These are phyloP conservation scores for Periplaneta americana DNA, from an alignment of 1,140 invertebrate species.

Conservation along the genomic window DNA sequence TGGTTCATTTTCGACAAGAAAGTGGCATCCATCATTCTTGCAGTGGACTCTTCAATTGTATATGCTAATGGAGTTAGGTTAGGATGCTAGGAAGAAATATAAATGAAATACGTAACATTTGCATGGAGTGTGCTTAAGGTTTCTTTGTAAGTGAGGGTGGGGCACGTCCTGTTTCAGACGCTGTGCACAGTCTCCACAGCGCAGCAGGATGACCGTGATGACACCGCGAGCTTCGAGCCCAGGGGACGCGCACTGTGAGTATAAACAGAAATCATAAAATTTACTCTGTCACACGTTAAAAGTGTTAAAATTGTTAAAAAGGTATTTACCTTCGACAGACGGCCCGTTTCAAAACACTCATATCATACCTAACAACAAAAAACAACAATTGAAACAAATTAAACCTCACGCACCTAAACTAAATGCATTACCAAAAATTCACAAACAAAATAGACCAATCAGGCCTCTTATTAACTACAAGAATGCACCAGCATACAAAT, in stretches of 20 bases:
- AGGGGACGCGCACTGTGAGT: conserved; percentile 16
- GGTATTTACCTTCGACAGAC: too few species aligned
- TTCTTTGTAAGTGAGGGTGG: conserved; percentile 13
- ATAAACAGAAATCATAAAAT: background rate
- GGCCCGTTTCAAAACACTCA: too few species aligned
- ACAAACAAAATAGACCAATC: too few species aligned
- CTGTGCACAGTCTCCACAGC: conserved; percentile 27
- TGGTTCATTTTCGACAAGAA: background rate
- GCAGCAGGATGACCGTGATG: conserved; percentile 25
- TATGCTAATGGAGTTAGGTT: background rate
- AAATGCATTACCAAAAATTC: too few species aligned
- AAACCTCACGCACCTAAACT: too few species aligned
- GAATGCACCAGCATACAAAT: too few species aligned
- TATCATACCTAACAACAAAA: too few species aligned
- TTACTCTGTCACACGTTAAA: background rate
- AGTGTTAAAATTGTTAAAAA: background rate
- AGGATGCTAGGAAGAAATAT: background rate
- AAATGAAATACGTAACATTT: background rate
- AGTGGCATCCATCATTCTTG: background rate
- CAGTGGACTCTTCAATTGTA: background rate
- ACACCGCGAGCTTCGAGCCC: conserved; percentile 8
- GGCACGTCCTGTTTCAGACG: conserved; percentile 26
- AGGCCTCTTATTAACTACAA: too few species aligned
- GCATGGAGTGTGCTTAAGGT: background rate
- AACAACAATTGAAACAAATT: too few species aligned